Conservation (phyloP, 2,113 vertebrate species). For the Suricata suricatta region DNA sequence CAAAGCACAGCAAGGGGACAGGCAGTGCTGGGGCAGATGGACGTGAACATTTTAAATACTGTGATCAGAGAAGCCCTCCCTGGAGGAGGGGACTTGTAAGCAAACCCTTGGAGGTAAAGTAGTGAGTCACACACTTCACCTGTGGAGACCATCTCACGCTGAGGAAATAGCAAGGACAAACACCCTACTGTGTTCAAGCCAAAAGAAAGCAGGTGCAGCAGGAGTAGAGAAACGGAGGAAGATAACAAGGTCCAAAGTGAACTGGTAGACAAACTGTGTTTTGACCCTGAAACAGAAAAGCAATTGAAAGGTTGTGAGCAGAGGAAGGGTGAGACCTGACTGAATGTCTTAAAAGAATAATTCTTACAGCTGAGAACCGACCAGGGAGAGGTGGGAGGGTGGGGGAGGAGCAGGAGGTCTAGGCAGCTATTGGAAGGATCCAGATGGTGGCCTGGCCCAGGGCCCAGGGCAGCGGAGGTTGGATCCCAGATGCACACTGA, state of each 20-base stretch:
- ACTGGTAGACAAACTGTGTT: background rate
- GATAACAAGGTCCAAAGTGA: background rate
- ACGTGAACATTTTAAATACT: background rate
- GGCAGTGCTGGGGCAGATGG: background rate
- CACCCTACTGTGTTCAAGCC: background rate
- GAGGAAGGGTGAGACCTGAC: background rate
- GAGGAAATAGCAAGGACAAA: background rate
- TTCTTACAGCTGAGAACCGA: background rate
- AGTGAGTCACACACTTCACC: background rate
- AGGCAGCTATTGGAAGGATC: background rate
- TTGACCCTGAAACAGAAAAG: background rate
- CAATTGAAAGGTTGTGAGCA: background rate
- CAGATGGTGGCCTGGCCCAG: background rate
- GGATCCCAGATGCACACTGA: background rate
- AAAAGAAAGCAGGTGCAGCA: background rate
- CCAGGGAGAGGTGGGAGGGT: too few relatives aligned
- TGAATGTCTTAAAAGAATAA: background rate
- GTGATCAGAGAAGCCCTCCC: background rate
- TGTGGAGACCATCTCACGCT: background rate
- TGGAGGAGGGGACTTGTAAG: background rate
- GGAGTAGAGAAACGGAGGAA: background rate
- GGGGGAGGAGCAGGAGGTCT: background rate
- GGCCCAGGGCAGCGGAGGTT: fast-evolving
- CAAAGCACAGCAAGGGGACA: background rate
- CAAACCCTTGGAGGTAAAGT: background rate